Base-by-base conservation (phyloP, 2,888 invertebrate genomes). In the Tortrix viridana region DNA sequence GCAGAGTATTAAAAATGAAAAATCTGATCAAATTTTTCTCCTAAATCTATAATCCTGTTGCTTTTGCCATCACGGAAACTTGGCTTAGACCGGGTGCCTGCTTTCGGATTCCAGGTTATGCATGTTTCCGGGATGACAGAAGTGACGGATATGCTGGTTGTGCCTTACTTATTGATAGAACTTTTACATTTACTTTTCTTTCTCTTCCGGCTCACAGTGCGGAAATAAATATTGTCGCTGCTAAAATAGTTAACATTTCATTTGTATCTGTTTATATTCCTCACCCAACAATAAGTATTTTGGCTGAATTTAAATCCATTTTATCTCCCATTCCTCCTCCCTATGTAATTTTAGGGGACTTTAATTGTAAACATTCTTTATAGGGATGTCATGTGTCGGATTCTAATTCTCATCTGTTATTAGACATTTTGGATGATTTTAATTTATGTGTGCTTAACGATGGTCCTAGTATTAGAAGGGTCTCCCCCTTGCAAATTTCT, bases 361-460 rank as follows among this genome's bases (percentile, higher is more conserved):
- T 22, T 22, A 1, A 22, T 22, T 22, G 22, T 22, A 22, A 1
- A 22, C 4, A 22, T 22, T 5, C 22, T 5, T 5, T 22, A 2
- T 22, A 5, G 22, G 22, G 22, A 5, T 37, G 23, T 6, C 54
- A 43, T 12, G 9, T 14, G 3, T 46, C 0, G 1, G 20, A 46
- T 9, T 46, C 19, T 4, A 20, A 20, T 20, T 46, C 19, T 3
- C 2, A 2, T 20, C 20, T 12, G 19, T 19, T 46, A 9, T 49
- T 56, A 2, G 60, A 65, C 0, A 16, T 65, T 5, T 1, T 65
- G 16, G 60, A 65, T 26, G 55, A 52, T 4, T 20, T 38, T 1
- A 47, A 55, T n/a, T 12, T 65, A 14, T 65, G 55, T 52, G 38
- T 65, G n/a, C n/a, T 65, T 2, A 65, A 60, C 55, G 65, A 65